Percentiles rank a stretch among this genome's conserved stretches.
phyloP scores from a whole-genome alignment of 2,113 vertebrate species.

The Mungos mungo region DNA sequence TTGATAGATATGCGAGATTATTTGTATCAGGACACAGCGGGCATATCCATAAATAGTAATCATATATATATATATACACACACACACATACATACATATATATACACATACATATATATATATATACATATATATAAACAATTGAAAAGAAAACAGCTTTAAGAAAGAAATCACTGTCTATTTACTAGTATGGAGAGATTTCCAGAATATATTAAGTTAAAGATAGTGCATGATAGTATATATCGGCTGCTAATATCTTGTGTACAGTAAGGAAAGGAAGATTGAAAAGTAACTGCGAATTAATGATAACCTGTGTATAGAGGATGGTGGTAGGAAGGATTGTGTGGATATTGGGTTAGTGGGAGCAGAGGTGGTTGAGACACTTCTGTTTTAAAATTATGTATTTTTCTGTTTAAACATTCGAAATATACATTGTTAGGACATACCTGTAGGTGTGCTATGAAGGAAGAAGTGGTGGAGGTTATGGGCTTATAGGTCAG shows the following conservation, averaged over 20 bases:
- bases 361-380: fast-evolving
- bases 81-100: no score
- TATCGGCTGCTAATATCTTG: not conserved
- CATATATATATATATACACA: not conserved
- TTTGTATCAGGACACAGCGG: not conserved
- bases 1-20: not conserved
- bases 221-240: not conserved
- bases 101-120: no score
- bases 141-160: not conserved
- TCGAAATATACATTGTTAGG: not conserved
- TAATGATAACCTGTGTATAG: not conserved
- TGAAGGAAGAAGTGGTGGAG: not conserved
- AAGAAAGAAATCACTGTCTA: not conserved
- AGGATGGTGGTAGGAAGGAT: not conserved
- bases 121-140: not conserved
- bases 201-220: not conserved
- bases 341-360: not conserved
- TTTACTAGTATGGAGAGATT: not conserved
- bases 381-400: not conserved
- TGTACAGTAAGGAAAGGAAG: not conserved
- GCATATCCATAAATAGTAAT: not conserved
- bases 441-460: not conserved
- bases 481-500: not conserved
- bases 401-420: not conserved
- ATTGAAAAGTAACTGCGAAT: not conserved